These are phyloP conservation scores for Mus caroli DNA, from an alignment of 2,797 vertebrate genomes.

Conservation along the genomic window DNA sequence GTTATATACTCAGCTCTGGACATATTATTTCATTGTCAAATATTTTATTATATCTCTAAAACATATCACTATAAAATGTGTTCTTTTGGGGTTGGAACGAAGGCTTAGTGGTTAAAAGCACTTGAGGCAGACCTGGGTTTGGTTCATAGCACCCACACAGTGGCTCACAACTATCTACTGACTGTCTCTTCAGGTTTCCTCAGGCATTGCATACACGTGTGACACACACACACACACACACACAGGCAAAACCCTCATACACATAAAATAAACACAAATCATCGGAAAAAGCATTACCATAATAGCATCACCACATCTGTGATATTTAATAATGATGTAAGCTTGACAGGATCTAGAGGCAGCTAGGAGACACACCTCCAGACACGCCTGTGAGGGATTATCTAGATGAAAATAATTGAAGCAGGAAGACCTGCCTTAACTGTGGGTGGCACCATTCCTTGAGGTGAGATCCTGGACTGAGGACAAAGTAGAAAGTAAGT, in stretches of 20 bases:
- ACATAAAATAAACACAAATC: not conserved
- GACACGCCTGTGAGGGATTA: not conserved
- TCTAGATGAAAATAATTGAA: not conserved
- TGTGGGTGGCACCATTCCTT: not conserved
- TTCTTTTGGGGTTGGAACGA: not conserved
- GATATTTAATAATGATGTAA: not conserved
- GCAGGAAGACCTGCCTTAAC: not conserved
- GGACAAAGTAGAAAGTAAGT: too few relatives aligned
- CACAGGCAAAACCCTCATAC: not conserved
- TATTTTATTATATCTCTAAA: not conserved
- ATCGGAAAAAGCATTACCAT: not conserved
- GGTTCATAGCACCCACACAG: not conserved
- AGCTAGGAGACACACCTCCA: not conserved
- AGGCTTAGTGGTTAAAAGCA: not conserved
- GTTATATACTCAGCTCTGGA: not conserved
- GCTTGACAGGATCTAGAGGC: not conserved
- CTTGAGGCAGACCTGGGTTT: not conserved
- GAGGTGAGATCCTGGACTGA: not conserved
- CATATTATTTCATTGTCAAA: not conserved
- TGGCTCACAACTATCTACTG: not conserved
- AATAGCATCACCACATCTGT: too few relatives aligned
- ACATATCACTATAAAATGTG: not conserved
- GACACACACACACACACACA: not conserved
- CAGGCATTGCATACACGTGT: not conserved
- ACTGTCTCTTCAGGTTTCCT: not conserved